A percentile compares a stretch with the other conserved stretches of the same genome.
phyloP scores from a whole-genome alignment of 2,113 vertebrate genomes.

The Myrmophylax atrothorax region DNA sequence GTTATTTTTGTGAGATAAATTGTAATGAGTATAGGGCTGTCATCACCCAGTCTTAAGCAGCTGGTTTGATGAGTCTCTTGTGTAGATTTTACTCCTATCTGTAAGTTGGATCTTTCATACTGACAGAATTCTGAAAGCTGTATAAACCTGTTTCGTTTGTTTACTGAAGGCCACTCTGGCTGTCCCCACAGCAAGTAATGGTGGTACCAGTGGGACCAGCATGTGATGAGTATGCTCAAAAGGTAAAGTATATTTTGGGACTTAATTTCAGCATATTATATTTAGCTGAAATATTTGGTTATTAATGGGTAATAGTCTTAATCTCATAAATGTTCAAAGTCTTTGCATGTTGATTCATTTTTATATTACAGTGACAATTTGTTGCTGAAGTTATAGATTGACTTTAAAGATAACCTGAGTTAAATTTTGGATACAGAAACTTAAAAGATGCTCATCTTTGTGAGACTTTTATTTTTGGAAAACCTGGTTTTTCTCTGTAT shows the following conservation, averaged over 20 bases:
- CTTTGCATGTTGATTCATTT: not conserved
- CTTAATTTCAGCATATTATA: not conserved
- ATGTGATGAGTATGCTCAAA: constrained; percentile 93
- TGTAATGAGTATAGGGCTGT: not conserved
- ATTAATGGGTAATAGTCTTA: not conserved
- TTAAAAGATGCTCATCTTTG: not conserved
- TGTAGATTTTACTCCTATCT: not conserved
- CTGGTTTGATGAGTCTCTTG: not conserved
- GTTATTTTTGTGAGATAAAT: not conserved
- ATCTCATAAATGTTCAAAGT: not conserved
- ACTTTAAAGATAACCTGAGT: not conserved
- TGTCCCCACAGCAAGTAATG: constrained; percentile 96
- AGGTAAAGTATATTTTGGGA: constrained; percentile 70
- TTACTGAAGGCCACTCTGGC: constrained; percentile 90
- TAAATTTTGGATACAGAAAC: not conserved
- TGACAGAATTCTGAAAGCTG: not conserved
- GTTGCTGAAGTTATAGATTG: not conserved
- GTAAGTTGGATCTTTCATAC: not conserved
- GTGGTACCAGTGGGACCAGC: constrained; percentile 93
- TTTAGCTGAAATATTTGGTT: not conserved
- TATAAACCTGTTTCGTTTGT: not conserved
- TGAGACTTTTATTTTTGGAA: not conserved
- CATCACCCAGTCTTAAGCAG: not conserved
- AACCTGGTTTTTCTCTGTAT: not conserved
- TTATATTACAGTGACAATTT: not conserved